Percentiles rank a stretch among this genome's conserved stretches.
Conservation (phyloP, 1,140 invertebrate species). For the Drosophila ironensis region DNA sequence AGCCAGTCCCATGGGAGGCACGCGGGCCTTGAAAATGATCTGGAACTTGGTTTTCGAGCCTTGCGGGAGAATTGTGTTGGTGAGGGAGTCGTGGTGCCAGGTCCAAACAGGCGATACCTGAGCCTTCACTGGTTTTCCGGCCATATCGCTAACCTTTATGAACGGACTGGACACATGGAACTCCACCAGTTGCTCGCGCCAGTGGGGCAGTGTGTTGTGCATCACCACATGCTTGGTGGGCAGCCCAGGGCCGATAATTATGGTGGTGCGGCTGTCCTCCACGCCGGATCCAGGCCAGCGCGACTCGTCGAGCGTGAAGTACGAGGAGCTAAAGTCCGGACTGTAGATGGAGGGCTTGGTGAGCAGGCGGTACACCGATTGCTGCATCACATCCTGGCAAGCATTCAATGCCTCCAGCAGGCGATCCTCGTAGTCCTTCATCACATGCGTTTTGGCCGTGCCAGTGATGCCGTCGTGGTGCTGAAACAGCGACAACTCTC, state of each 20-base stretch:
- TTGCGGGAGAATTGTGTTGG: no score
- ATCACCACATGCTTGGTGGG: constrained; percentile 83
- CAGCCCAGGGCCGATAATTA: constrained; percentile 82
- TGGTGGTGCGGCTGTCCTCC: constrained; percentile 71
- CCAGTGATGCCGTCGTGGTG: constrained; percentile 99
- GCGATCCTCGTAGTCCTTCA: constrained; percentile 94
- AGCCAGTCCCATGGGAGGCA: no score
- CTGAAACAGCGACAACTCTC: constrained; percentile 94
- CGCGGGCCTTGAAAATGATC: no score
- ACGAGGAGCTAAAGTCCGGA: constrained; percentile 77
- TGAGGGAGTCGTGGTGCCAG: no score
- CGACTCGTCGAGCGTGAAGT: constrained; percentile 78
- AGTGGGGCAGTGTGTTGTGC: constrained; percentile 83
- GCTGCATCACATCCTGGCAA: constrained; percentile 88
- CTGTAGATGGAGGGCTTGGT: constrained; percentile 83
- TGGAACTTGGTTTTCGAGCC: no score
- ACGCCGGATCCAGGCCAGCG: constrained; percentile 70
- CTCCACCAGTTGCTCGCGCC: constrained; percentile 83
- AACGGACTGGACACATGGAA: constrained; percentile 84
- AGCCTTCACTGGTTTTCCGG: no score
- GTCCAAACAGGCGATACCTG: no score
- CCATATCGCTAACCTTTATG: constrained; percentile 83
- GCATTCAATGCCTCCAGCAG: constrained; percentile 86
- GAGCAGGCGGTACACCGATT: constrained; percentile 86
- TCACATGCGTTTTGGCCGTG: constrained; percentile 94